A percentile compares a stretch with the other conserved stretches of the same genome.
Conservation (phyloP, 2,888 invertebrate genomes). For the Branchipolynoe longqiensis region DNA sequence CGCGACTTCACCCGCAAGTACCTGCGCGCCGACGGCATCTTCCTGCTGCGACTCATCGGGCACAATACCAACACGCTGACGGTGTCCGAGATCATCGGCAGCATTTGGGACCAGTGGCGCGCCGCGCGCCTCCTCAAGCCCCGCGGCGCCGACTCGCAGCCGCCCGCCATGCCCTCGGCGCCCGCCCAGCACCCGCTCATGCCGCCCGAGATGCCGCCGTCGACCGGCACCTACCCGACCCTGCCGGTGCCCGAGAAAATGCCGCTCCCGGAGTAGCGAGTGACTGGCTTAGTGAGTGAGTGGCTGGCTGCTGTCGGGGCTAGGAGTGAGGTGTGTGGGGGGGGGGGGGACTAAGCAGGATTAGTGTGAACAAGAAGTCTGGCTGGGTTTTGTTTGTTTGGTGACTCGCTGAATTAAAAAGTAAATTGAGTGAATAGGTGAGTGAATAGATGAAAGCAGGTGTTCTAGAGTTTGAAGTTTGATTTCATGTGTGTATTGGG, state of each 20-base stretch:
- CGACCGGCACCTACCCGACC: neutral
- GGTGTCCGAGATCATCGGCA: constrained; percentile 66
- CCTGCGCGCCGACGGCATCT: constrained; percentile 67
- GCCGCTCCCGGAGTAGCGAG: constrained; percentile 6
- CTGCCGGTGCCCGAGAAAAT: constrained; percentile 19
- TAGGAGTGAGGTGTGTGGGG: no score
- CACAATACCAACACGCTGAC: constrained; percentile 69
- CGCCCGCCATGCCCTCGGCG: neutral
- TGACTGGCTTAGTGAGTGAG: no score
- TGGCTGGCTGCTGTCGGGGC: no score
- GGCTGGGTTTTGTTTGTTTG: no score
- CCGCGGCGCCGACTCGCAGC: neutral
- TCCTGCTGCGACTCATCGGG: constrained; percentile 67
- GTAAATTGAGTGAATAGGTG: no score
- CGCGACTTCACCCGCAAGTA: constrained; percentile 62
- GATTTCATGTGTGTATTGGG: no score
- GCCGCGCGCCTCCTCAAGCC: neutral
- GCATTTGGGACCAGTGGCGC: constrained; percentile 65
- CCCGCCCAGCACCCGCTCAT: neutral
- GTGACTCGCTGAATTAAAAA: no score
- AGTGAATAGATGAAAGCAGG: no score
- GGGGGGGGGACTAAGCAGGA: no score
- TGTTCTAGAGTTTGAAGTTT: no score
- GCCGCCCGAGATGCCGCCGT: neutral
- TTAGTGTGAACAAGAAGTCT: no score